Conservation (phyloP, 2,888 invertebrate genomes). For the Spatulosminthurus flaviceps region DNA sequence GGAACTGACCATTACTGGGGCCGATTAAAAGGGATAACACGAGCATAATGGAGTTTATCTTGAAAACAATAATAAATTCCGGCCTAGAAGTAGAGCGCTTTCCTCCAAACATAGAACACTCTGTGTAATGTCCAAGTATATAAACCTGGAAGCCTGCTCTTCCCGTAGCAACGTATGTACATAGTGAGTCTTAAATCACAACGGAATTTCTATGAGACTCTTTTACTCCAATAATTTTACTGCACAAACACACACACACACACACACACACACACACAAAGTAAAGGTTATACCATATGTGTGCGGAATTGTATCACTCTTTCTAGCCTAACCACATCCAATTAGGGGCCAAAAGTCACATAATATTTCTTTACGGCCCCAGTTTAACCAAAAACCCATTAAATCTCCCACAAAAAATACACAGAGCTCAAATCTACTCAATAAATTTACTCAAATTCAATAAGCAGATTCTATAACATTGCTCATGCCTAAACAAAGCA, state of each 20-base stretch:
- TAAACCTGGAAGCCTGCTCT: background rate
- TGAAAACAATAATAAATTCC: constrained; percentile 3
- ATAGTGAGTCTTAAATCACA: background rate
- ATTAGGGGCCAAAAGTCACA: background rate
- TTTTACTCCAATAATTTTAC: background rate
- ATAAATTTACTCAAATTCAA: background rate
- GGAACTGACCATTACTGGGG: constrained; percentile 18
- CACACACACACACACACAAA: too few relatives aligned
- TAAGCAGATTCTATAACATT: too few relatives aligned
- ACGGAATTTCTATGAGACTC: background rate
- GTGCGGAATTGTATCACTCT: background rate
- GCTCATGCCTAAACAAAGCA: too few relatives aligned
- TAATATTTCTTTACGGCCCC: background rate
- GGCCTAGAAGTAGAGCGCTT: background rate
- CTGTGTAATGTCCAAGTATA: background rate
- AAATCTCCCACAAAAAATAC: background rate
- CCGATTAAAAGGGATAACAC: constrained; percentile 6
- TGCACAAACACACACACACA: background rate
- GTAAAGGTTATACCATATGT: background rate
- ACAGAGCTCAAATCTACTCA: background rate
- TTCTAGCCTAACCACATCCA: background rate
- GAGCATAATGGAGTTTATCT: constrained; percentile 26
- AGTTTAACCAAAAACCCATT: background rate
- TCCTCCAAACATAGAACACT: too few relatives aligned
- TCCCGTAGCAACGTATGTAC: background rate